Evolutionary conservation across 2,888 invertebrate genomes (phyloP), one percentile per base, ranked within the genome.

Genomic region (Metellina segmentata): DNA sequence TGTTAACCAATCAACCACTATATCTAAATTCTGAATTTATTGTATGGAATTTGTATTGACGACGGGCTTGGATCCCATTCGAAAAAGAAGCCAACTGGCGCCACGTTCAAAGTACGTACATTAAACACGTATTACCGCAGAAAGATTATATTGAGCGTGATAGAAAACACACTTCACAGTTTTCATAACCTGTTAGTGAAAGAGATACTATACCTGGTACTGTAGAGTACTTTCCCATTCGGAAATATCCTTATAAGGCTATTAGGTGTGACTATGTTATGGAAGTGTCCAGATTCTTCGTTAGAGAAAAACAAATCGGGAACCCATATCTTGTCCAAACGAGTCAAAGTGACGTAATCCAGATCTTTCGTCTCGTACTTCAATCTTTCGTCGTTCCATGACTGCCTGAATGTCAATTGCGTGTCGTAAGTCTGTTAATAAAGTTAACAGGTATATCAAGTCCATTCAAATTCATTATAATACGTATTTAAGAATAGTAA

Each of bases 261-360:
- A 95, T 99, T 99, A 93, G 98, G 98, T 97, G 98, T 98, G 95
- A 98, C 98, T 95, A 99, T 98, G 95, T 98, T 97, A 96, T 99
- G 98, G 34, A 95, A 95, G 95, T 98, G 98, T 86, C 99, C 99
- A 95, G 98, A 98, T 95, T 99, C 99, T 96, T 99, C 99, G 95
- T 99, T 99, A 87, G 98, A 97, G 96, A 99, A 99, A 96, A 99
- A 99, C 94, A 99, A 96, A 96, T 99, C 99, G 53, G 99, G 99
- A 97, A 99, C 98, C 99, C 99, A 99, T 91, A 99, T 98, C 94
- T 98, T 96, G 95, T 97, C 98, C 86, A 98, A 98, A 95, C 98
- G 98, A 85, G 98, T 98, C 94, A 98, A 96, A 91, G 98, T 98
- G 93, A 98, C 96, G 96, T 98, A 98, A 95, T 81, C 82, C 11